Conservation (phyloP, 2,113 vertebrate species). For the Ornithorhynchus anatinus region DNA sequence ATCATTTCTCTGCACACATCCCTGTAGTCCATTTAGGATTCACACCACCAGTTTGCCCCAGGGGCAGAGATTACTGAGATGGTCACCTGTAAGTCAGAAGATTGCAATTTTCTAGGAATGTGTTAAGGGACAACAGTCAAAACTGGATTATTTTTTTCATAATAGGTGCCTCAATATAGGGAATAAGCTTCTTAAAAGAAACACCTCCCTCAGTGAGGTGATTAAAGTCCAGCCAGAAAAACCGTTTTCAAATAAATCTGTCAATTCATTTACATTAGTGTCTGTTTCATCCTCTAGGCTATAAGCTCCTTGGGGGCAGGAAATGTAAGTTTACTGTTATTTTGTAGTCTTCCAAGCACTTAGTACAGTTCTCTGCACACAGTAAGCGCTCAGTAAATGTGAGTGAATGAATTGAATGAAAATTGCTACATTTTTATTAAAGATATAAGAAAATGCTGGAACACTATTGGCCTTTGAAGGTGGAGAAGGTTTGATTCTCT, state of each 20-base stretch:
- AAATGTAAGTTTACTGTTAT: too few species aligned
- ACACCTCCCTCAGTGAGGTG: slow-evolving; percentile 12
- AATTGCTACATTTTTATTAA: too few species aligned
- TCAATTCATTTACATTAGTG: too few species aligned
- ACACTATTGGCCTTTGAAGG: too few species aligned
- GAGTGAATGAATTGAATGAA: too few species aligned
- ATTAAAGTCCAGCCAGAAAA: slow-evolving; percentile 41
- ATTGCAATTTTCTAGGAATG: slow-evolving; percentile 28
- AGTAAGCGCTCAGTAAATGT: too few species aligned
- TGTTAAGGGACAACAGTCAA: not conserved
- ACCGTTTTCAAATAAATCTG: not conserved
- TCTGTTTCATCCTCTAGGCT: too few species aligned
- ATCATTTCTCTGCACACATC: slow-evolving; percentile 75
- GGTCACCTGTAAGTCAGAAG: slow-evolving; percentile 48
- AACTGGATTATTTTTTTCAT: slow-evolving; percentile 15
- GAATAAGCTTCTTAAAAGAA: slow-evolving; percentile 15
- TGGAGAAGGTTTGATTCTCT: too few species aligned
- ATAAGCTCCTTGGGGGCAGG: too few species aligned
- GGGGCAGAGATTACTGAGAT: slow-evolving; percentile 60
- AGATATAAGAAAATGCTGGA: too few species aligned
- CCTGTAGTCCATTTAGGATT: slow-evolving; percentile 71
- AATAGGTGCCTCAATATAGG: slow-evolving; percentile 21
- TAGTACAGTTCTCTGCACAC: too few species aligned
- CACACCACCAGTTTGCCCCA: slow-evolving; percentile 58
- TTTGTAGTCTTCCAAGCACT: too few species aligned